Evolutionary conservation across 2,113 vertebrate genomes (phyloP), one percentile per base, ranked within the genome.

Genomic region (Phrynocephalus versicolor): DNA sequence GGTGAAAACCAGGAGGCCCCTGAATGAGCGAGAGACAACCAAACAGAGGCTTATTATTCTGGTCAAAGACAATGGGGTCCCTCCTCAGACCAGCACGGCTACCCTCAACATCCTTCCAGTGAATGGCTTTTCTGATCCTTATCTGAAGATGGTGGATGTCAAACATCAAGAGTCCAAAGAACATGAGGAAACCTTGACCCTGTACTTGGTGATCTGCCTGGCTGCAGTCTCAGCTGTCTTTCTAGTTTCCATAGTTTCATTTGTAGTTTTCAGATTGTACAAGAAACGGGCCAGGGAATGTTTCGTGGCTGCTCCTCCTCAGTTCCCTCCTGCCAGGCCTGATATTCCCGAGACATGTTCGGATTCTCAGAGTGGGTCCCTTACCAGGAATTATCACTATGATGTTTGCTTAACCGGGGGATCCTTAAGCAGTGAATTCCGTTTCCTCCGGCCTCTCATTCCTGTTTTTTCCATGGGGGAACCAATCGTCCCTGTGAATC

Each of bases 171-270:
- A 96, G 60, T 91, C 95, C 25, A 92, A 94, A 51, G 45, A 51
- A 89, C 94, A 95, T 69, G 95, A 96, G 90, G 94, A 95, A 0
- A 94, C 95, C 87, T 91, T 96, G 14, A 96, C 96, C 86, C 90
- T 96, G 86, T 97, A 97, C 77, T 85, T 97, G 90, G 94, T 97
- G 64, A 96, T 97, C 72, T 96, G 95, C 89, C 91, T 97, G 87
- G 95, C 95, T 87, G 95, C 94, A 0, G 95, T 97, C 90, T 96
- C 95, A 0, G 96, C 96, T 89, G 88, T 96, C 37, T 95, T 97
- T 81, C 94, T 97, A 3, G 86, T 97, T 23, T 96, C 95, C 81
- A 96, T 97, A 76, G 89, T 95, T 79, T 87, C 96, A 70, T 96
- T 95, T 82, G 95, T 93, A 2, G 86, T 95, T 60, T 74, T 96